Evolutionary conservation across 2,888 invertebrate species (phyloP).

Genomic region (Allophyes oxyacanthae): DNA sequence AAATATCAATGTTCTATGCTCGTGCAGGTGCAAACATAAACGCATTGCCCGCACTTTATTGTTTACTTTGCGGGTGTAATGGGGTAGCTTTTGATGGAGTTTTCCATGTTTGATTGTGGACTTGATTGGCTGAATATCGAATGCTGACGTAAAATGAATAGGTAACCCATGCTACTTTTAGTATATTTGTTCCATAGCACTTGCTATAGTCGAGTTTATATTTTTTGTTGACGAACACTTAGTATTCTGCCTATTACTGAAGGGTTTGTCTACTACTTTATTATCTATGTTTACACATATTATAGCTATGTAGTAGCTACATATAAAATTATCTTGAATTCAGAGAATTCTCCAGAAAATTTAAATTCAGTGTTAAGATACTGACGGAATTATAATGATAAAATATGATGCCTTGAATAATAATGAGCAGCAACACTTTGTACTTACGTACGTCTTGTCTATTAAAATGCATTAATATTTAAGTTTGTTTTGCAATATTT

Average conservation of each 20-base stretch:
- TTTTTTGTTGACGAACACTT: neutral
- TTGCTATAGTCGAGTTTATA: too few relatives aligned
- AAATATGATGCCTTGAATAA: neutral
- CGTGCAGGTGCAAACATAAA: conserved; percentile 53
- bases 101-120: neutral
- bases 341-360: neutral
- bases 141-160: neutral
- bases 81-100: conserved; percentile 17
- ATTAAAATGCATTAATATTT: too few relatives aligned
- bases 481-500: too few relatives aligned
- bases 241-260: neutral
- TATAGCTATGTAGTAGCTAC: neutral
- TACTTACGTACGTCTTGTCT: too few relatives aligned
- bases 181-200: too few relatives aligned
- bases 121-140: conserved; percentile 8
- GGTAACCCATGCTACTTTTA: too few relatives aligned
- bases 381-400: neutral
- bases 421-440: too few relatives aligned
- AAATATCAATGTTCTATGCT: conserved; percentile 62
- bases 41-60: conserved; percentile 15
- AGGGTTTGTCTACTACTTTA: too few relatives aligned
- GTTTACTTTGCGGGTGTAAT: conserved; percentile 31
- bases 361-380: neutral
- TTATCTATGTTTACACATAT: too few relatives aligned
- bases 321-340: neutral